Percentiles rank a stretch among this genome's conserved stretches.
phyloP scores from a whole-genome alignment of 2,888 invertebrate genomes.

The Cephus pulcher region DNA sequence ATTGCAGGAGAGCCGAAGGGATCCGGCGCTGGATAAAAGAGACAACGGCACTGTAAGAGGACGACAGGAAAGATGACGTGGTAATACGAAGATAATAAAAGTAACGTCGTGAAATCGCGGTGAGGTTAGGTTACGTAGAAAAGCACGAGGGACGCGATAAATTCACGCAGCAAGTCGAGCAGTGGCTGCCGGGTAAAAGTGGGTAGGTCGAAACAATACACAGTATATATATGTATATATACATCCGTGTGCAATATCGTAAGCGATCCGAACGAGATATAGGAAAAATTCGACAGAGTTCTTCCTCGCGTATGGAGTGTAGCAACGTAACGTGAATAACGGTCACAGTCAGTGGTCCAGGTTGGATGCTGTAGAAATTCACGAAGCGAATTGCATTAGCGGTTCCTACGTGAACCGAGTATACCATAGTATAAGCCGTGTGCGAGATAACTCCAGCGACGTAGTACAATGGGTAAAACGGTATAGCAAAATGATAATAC shows the following conservation, averaged over 20 bases:
- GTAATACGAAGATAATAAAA: background rate
- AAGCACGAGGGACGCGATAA: background rate
- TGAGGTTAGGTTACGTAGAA: background rate
- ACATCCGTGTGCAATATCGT: background rate
- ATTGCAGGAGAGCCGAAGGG: background rate
- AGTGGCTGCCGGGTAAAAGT: background rate
- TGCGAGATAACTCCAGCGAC: constrained; percentile 1
- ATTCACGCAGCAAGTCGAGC: background rate
- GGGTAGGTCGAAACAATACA: background rate
- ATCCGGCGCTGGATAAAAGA: background rate
- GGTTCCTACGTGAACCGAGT: background rate
- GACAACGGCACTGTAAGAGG: background rate
- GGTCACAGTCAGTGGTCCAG: background rate
- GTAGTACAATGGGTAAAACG: background rate
- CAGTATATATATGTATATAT: too few relatives aligned
- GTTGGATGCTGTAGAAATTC: background rate
- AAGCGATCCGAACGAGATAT: background rate
- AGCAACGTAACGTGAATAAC: background rate
- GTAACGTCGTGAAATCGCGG: background rate
- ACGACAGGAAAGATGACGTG: background rate
- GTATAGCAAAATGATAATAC: constrained; percentile 35
- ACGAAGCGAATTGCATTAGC: background rate
- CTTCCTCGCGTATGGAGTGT: background rate
- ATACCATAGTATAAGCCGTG: background rate
- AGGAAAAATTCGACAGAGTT: background rate